These are phyloP conservation scores for Heliornis fulica DNA, from an alignment of 2,113 vertebrate genomes.

Conservation along the genomic window DNA sequence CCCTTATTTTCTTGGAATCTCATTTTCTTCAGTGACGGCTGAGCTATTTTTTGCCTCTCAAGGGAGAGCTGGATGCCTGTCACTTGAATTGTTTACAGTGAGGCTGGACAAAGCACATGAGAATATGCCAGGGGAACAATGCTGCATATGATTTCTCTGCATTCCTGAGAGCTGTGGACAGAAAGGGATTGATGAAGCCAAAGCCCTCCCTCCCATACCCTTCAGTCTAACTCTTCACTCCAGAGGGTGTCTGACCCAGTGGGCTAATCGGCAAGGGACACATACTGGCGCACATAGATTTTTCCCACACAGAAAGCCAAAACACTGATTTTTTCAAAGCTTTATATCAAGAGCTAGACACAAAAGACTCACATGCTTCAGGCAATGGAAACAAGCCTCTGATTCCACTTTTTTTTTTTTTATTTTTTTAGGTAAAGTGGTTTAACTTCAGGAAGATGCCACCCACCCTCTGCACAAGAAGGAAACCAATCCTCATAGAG, in stretches of 20 bases:
- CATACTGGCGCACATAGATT: not conserved
- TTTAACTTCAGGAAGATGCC: not conserved
- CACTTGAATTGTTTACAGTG: slow-evolving; percentile 60
- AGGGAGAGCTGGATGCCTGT: slow-evolving; percentile 55
- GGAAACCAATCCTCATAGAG: not conserved
- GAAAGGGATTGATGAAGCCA: slow-evolving; percentile 32
- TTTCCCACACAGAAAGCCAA: slow-evolving; percentile 46
- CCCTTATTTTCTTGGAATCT: not conserved
- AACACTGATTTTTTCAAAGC: slow-evolving; percentile 20
- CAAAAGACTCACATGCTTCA: not conserved
- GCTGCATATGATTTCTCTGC: slow-evolving; percentile 42
- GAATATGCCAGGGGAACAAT: slow-evolving; percentile 41
- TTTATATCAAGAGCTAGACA: not conserved
- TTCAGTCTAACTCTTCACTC: not conserved
- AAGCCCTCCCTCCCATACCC: not conserved
- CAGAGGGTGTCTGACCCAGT: not conserved
- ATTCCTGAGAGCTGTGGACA: slow-evolving; percentile 42
- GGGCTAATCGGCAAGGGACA: slow-evolving; percentile 8
- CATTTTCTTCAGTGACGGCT: not conserved
- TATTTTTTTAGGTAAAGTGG: not conserved
- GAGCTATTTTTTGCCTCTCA: slow-evolving; percentile 49
- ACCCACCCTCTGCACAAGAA: not conserved
- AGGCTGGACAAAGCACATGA: slow-evolving; percentile 50
- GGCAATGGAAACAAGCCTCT: not conserved
- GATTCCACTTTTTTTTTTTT: not conserved